These are phyloP conservation scores for Geodia barretti DNA, from an alignment of 37 sponge, comb jelly and placozoan species.

Conservation along the genomic window DNA sequence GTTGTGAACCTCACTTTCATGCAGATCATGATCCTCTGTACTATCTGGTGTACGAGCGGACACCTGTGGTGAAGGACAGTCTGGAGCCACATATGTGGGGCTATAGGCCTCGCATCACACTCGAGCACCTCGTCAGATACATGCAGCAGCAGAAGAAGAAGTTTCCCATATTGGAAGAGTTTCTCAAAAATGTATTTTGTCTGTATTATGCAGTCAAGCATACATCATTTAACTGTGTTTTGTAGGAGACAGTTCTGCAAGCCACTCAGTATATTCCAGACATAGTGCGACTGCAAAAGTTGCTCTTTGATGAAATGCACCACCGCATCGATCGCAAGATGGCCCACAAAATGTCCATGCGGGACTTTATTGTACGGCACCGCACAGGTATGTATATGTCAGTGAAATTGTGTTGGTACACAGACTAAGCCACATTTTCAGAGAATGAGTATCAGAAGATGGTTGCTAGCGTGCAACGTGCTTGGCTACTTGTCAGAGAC, in stretches of 20 bases:
- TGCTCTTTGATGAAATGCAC: slow-evolving; percentile 40
- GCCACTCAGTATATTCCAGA: slow-evolving; percentile 80
- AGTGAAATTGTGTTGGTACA: neutral
- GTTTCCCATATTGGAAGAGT: slow-evolving; percentile 57
- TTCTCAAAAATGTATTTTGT: slow-evolving; percentile 42
- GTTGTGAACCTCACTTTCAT: neutral
- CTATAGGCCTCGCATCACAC: slow-evolving; percentile 51
- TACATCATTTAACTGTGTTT: neutral
- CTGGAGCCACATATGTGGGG: slow-evolving; percentile 66
- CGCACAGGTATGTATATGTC: slow-evolving; percentile 3
- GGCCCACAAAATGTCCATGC: slow-evolving; percentile 32
- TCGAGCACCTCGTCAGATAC: slow-evolving; percentile 52
- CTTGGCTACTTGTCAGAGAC: slow-evolving; percentile 61
- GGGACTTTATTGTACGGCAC: slow-evolving; percentile 54
- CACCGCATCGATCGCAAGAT: slow-evolving; percentile 45
- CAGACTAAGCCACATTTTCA: neutral
- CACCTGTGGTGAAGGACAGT: neutral
- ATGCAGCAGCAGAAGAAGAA: slow-evolving; percentile 34
- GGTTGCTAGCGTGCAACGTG: slow-evolving; percentile 46
- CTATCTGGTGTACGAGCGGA: slow-evolving; percentile 63
- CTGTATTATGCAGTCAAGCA: neutral
- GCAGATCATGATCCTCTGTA: slow-evolving; percentile 69
- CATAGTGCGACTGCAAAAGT: slow-evolving; percentile 64
- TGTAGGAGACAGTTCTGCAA: slow-evolving; percentile 64
- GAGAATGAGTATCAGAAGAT: slow-evolving; percentile 31